Percentiles rank a stretch among this genome's conserved stretches.
phyloP scores from a whole-genome alignment of 2,888 invertebrate species.

The Clivina fossor region DNA sequence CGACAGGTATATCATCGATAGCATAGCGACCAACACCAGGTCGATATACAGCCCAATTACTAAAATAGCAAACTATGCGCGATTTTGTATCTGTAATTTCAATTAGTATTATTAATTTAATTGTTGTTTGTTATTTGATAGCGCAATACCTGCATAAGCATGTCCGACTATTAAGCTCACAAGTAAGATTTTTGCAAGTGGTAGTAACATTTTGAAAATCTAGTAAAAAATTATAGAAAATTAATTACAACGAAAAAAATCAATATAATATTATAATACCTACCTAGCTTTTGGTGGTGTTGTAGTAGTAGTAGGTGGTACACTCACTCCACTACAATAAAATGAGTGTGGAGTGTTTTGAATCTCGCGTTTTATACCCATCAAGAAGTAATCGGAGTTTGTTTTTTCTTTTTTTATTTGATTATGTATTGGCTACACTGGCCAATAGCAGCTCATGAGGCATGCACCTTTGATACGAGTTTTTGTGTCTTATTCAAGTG shows the following conservation, averaged over 20 bases:
- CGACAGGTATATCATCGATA: conserved; percentile 81
- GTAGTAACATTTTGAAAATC: neutral
- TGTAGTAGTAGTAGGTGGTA: neutral
- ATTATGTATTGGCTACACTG: too few relatives aligned
- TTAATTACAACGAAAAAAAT: too few relatives aligned
- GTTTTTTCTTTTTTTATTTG: conserved; percentile 22
- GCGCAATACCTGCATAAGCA: neutral
- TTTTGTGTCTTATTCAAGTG: too few relatives aligned
- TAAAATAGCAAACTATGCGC: conserved; percentile 65
- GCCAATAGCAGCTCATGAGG: conserved; percentile 22
- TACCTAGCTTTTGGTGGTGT: too few relatives aligned
- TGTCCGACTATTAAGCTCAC: neutral
- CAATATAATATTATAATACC: too few relatives aligned
- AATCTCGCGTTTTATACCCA: conserved; percentile 18
- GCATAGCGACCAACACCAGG: conserved; percentile 80
- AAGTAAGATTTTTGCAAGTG: conserved; percentile 10
- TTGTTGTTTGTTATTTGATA: conserved; percentile 2
- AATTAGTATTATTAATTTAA: conserved; percentile 16
- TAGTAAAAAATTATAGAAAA: neutral
- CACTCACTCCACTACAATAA: conserved; percentile 2
- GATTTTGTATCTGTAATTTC: conserved; percentile 42
- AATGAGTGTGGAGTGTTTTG: conserved; percentile 19
- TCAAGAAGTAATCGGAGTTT: conserved; percentile 14
- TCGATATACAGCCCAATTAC: conserved; percentile 84
- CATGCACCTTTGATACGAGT: conserved; percentile 22